Evolutionary conservation across 2,888 invertebrate genomes (phyloP).

Genomic region (Mesorhabditis spiculigera): DNA sequence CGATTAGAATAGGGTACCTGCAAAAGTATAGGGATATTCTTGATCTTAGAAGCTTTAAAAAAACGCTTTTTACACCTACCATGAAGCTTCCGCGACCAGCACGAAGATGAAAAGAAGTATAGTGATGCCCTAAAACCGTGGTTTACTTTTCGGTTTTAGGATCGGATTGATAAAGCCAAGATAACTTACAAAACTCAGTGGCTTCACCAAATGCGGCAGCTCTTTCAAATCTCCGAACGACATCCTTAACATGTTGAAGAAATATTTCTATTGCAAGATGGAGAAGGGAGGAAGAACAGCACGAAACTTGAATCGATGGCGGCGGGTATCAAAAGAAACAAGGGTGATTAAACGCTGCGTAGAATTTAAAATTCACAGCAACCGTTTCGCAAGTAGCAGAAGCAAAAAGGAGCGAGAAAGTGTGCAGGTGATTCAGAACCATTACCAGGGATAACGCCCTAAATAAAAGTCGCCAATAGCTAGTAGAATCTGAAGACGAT

Average conservation of each 20-base stretch:
- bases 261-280: background rate
- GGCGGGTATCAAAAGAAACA: too few relatives aligned
- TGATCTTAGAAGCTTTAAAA: background rate
- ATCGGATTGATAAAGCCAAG: background rate
- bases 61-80: background rate
- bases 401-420: too few relatives aligned
- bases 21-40: background rate
- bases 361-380: too few relatives aligned
- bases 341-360: too few relatives aligned
- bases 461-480: too few relatives aligned
- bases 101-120: constrained; percentile 1
- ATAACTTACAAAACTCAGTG: background rate
- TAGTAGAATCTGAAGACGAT: too few relatives aligned
- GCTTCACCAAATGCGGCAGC: constrained; percentile 1
- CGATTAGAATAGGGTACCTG: background rate
- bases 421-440: too few relatives aligned
- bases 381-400: too few relatives aligned
- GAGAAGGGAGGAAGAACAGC: too few relatives aligned
- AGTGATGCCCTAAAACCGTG: background rate
- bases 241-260: background rate
- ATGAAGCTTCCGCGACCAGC: background rate
- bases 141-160: background rate
- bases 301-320: too few relatives aligned
- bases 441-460: too few relatives aligned
- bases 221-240: background rate